phyloP scores from a whole-genome alignment of 2,888 invertebrate species.

The Sinotaia quadrata region DNA sequence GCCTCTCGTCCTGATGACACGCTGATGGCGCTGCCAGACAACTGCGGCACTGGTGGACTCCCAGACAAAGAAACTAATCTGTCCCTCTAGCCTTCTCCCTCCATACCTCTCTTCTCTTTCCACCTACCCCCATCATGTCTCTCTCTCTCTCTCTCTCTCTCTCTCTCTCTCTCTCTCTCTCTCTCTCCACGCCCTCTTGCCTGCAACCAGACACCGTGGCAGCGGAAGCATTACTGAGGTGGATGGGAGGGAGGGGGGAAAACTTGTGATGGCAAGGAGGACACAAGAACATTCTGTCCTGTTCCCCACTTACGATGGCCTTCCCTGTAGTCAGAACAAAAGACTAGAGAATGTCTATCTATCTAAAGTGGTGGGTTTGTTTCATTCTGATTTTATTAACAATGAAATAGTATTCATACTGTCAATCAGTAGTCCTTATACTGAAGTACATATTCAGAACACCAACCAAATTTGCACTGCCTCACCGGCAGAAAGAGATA shows the following conservation, averaged over 20 bases:
- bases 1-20: conserved; percentile 4
- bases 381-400: no score
- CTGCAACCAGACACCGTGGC: conserved; percentile 6
- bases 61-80: not conserved
- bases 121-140: not conserved
- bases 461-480: no score
- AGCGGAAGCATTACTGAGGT: not conserved
- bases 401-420: no score
- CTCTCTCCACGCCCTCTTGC: not conserved
- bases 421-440: no score
- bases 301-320: no score
- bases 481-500: no score
- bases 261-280: not conserved
- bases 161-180: not conserved
- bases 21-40: conserved; percentile 9
- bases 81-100: not conserved
- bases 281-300: no score
- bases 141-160: not conserved
- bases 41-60: not conserved
- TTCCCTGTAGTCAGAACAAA: no score
- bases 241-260: not conserved
- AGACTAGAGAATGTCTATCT: no score
- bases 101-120: not conserved
- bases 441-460: no score
- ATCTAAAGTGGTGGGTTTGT: no score